Base-by-base conservation (phyloP, 2,113 vertebrate genomes). In the Lucifuga dentata region DNA sequence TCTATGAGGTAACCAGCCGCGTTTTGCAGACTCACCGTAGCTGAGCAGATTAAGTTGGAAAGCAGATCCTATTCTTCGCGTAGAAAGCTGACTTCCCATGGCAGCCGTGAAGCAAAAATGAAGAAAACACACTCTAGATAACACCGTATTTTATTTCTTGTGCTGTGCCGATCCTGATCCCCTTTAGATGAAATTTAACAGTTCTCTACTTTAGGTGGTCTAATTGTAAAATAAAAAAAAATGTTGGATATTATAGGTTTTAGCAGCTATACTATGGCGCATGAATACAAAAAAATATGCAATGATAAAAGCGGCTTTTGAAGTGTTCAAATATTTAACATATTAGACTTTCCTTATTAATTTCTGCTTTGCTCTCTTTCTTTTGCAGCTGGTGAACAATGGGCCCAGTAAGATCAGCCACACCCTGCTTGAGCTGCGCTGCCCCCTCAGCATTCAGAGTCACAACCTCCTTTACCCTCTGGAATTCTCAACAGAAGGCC, bases 371-470 rank as follows among this genome's bases (percentile, higher is more conserved):
- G 9, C n/a, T 23, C 38, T 10, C 46, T 58, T n/a, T 45, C 17
- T 21, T 41, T 41, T 56, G 12, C 64, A 97, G 95, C 86, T 97
- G 84, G 89, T 94, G 82, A 97, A 96, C 84, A 91, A 92, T 2
- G 95, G 95, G 3, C 96, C 95, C 5, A 96, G 95, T 58, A 87
- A 81, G 70, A 95, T 96, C 71, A 95, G 95, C 86, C 86, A 87
- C 46, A 94, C 94, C 2, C 13, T 88, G 0, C 80, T 97, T 11
- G 89, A 94, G 56, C 84, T 97, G 77, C 93, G 70, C 76, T 96
- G 95, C 60, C 96, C 96, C 5, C 88, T 91, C 74, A 79, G 57
- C 0, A 57, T 92, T 38, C 90, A 93, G 24, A 83, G 69, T 2
- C 90, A 92, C 2, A 62, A 40, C 13, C 89, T 95, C 15, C 89